A percentile compares a stretch with the other conserved stretches of the same genome.
Conservation (phyloP, 2,888 invertebrate genomes). For the Agrotis ipsilon region DNA sequence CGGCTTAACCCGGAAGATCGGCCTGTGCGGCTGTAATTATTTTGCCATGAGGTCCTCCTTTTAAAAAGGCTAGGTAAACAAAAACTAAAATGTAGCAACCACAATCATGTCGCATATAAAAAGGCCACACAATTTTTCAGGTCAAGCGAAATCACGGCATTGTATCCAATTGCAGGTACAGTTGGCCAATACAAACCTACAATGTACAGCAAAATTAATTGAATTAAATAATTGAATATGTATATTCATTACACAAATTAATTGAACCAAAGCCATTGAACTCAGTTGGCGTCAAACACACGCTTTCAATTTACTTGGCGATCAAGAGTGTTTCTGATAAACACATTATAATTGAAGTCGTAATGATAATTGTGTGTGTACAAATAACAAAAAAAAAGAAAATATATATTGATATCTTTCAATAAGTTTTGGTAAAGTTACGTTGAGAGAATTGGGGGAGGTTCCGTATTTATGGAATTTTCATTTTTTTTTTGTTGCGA, state of each 20-base stretch:
- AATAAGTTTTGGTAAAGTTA: conserved; percentile 9
- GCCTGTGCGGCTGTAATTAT: no score
- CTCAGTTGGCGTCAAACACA: conserved; percentile 50
- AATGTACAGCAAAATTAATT: conserved; percentile 34
- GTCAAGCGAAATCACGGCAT: neutral
- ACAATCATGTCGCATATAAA: no score
- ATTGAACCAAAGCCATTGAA: conserved; percentile 53
- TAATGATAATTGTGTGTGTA: no score
- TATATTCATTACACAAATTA: conserved; percentile 54
- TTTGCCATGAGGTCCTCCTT: no score
- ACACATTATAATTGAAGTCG: neutral
- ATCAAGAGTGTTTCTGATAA: conserved; percentile 30
- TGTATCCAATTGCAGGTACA: conserved; percentile 6
- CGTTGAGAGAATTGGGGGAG: no score
- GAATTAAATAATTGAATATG: conserved; percentile 41
- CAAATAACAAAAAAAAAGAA: no score
- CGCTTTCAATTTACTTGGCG: conserved; percentile 44
- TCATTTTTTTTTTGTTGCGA: neutral
- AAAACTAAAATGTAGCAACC: no score
- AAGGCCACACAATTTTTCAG: neutral
- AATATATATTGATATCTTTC: conserved; percentile 18
- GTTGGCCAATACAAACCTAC: conserved; percentile 4
- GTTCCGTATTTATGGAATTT: neutral
- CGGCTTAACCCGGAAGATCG: no score
- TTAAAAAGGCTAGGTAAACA: no score